Conservation (phyloP, 2,797 vertebrate genomes). For the Melanogrammus aeglefinus region DNA sequence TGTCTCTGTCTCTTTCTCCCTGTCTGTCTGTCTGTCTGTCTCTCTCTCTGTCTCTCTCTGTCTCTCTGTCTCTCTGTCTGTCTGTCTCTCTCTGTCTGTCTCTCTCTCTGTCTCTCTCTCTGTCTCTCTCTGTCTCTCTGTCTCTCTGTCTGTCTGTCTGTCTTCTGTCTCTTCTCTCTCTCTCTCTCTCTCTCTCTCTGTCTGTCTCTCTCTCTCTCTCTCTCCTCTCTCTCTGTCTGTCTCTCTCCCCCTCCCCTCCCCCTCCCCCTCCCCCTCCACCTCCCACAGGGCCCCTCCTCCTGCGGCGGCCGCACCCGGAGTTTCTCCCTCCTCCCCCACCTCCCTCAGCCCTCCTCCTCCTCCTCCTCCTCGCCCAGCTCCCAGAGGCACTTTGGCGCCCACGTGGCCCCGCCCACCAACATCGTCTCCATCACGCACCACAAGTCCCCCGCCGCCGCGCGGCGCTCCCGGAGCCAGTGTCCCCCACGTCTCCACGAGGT, state of each 20-base stretch:
- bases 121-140: too few relatives aligned
- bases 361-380: conserved; percentile 79
- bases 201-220: conserved; percentile 14
- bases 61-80: too few relatives aligned
- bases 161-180: too few relatives aligned
- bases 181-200: conserved; percentile 21
- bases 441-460: conserved; percentile 91
- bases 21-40: too few relatives aligned
- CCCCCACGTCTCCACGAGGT: conserved; percentile 87
- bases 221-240: conserved; percentile 20
- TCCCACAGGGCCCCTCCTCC: conserved; percentile 75
- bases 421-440: conserved; percentile 94
- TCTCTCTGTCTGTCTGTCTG: too few relatives aligned
- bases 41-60: too few relatives aligned
- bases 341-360: conserved; percentile 83
- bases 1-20: too few relatives aligned
- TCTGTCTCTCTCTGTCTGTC: too few relatives aligned
- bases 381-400: conserved; percentile 79
- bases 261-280: conserved; percentile 9
- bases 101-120: too few relatives aligned
- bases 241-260: conserved; percentile 9
- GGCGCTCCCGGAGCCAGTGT: conserved; percentile 81
- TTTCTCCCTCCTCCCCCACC: conserved; percentile 87
- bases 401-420: conserved; percentile 72
- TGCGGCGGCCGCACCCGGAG: conserved; percentile 85